Base-by-base conservation (phyloP, 2,113 vertebrate genomes). In the Leucopternis melanops region DNA sequence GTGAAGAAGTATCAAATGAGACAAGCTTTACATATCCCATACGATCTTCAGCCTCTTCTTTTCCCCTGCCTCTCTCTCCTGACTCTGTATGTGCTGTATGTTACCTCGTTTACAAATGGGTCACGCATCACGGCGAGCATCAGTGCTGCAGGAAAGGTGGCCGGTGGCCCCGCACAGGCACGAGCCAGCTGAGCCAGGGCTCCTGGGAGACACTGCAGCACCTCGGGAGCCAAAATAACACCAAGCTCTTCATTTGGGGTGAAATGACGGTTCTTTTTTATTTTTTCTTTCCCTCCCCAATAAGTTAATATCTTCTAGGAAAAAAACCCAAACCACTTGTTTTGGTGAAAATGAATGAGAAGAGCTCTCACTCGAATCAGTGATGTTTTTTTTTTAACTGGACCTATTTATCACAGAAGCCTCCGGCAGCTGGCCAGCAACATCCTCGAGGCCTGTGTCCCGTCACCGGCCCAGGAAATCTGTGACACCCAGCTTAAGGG, bases 401-500 rank as follows among this genome's bases (percentile, higher is more conserved):
- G 62, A 52, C 50, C 32, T 87, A 66, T 95, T 95, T 83, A 92
- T 87, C 84, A 88, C 10, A 27, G 84, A 49, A 90, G 62, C 38
- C 74, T 95, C 78, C 6, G 14, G 94, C 94, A 88, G 95, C 27
- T 1, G 0, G 61, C 81, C 91, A 80, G 81, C 86, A 67, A 86
- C 65, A 92, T 96, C 92, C 61, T 32, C 0, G 1, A 66, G 62
- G 84, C 45, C 95, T 94, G 84, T 2, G 31, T 91, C 79, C 81
- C 1, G 1, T 97, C 95, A 96, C 45, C 6, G 0, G 66, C 66
- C 81, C 89, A 71, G 95, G 91, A 95, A 91, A 38, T 55, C 47
- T 88, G 89, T 94, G 92, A 92, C 91, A 88, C 81, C 50, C 81
- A 73, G 81, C 54, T 85, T 57, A 57, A 94, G 55, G 73, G 54